phyloP scores from a whole-genome alignment of 2,113 vertebrate genomes.

The Phalacrocorax brasilianus region DNA sequence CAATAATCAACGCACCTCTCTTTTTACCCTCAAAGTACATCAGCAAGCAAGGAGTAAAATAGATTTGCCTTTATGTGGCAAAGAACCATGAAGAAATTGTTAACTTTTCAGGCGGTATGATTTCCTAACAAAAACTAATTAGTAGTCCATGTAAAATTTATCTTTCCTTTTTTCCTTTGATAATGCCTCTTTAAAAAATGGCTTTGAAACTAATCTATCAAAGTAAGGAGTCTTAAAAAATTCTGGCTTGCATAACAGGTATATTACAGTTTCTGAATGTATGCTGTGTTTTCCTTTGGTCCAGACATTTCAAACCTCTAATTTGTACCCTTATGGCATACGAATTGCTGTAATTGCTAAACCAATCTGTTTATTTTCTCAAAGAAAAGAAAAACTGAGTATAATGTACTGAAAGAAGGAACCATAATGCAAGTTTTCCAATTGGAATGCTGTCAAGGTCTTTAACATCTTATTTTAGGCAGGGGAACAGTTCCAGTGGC shows the following conservation, averaged over 20 bases:
- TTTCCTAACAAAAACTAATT: not conserved
- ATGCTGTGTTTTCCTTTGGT: not conserved
- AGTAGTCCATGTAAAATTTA: not conserved
- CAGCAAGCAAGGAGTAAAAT: not conserved
- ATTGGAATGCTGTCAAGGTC: conserved; percentile 34
- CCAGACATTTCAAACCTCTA: conserved; percentile 7
- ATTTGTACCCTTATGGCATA: not conserved
- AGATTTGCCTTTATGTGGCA: not conserved
- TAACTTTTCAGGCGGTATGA: not conserved
- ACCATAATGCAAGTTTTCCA: not conserved
- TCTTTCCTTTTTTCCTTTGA: not conserved
- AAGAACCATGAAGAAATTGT: not conserved
- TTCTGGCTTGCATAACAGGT: not conserved
- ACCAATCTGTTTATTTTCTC: conserved; percentile 38
- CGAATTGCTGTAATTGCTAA: conserved; percentile 33
- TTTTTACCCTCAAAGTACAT: not conserved
- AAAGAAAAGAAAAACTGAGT: conserved; percentile 1
- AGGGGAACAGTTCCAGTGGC: conserved; percentile 39
- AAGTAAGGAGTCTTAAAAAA: not conserved
- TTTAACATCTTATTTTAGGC: conserved; percentile 31
- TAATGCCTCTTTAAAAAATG: not conserved
- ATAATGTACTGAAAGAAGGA: not conserved
- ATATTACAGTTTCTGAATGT: not conserved
- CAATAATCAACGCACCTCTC: not conserved
- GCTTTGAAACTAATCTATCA: not conserved